Percentiles rank a stretch among this genome's conserved stretches.
Evolutionary conservation across 2,797 vertebrate genomes (phyloP).

Genomic region (Allochrocebus solatus): DNA sequence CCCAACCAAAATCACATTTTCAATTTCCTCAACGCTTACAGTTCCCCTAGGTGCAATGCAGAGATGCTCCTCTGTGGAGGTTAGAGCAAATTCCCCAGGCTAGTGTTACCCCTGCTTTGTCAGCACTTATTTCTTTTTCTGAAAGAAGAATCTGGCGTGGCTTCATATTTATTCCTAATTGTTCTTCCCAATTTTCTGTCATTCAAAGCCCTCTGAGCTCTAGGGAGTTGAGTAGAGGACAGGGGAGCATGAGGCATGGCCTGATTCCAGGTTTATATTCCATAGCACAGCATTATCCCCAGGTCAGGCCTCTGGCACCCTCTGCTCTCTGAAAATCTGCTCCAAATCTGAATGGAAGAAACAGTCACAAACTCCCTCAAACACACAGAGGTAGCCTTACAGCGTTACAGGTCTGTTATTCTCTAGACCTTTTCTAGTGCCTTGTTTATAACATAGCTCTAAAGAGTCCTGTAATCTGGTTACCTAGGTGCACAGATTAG

Average conservation of each 20-base stretch:
- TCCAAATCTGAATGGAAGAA: slow-evolving; percentile 32
- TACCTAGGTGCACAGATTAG: background rate
- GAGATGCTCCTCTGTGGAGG: background rate
- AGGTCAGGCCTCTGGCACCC: slow-evolving; percentile 32
- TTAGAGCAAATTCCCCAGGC: background rate
- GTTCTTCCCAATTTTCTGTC: slow-evolving; percentile 53
- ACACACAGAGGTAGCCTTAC: background rate
- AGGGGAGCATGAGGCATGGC: background rate
- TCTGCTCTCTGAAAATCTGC: slow-evolving; percentile 36
- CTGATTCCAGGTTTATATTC: slow-evolving; percentile 41
- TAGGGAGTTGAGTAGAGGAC: background rate
- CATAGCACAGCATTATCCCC: slow-evolving; percentile 25
- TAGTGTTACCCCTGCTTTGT: background rate
- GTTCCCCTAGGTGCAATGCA: background rate
- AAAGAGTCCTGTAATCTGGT: background rate
- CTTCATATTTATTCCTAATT: slow-evolving; percentile 57
- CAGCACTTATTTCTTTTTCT: slow-evolving; percentile 34
- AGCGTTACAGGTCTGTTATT: background rate
- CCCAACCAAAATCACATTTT: background rate
- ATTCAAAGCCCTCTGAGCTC: background rate
- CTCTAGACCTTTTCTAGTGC: background rate
- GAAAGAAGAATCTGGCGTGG: slow-evolving; percentile 7
- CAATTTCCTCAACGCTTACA: background rate
- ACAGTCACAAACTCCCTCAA: background rate
- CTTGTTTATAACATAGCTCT: background rate